Base-by-base conservation (phyloP, 2,888 invertebrate species). In the Tupiocoris notatus region DNA sequence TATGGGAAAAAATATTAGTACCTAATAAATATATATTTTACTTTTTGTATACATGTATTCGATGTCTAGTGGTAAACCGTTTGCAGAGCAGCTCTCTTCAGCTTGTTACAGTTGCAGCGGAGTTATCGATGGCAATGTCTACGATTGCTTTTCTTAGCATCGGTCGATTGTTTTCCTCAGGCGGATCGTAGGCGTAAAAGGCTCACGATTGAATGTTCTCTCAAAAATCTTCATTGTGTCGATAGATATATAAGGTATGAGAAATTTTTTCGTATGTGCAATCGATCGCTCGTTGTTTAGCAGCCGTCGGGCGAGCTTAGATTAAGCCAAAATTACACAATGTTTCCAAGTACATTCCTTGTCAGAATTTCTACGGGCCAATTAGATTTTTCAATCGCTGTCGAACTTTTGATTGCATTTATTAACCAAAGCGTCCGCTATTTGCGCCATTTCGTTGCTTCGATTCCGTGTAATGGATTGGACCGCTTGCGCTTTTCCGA, bases 11-110 rank as follows among this genome's bases (percentile, higher is more conserved):
- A 59, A 59, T 59, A 70, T 59, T 70, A 58, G 59, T 70, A 67
- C 16, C 22, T 17, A 63, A 22, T 18, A 65, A 39, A 70, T 22
- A 57, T 67, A 57, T 59, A 70, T 59, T 70, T 59, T 70, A 70
- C 22, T 70, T 59, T 70, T 70, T 70, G 70, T 70, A 70, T 59
- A 20, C 70, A 59, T 73, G 62, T 62, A 73, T 18, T 73, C 54
- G 24, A 63, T 73, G 73, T 73, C 56, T 73, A 73, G 63, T 21
- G 39, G 23, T 20, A 73, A 59, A 16, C n/a, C 16, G 61, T 57
- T 23, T 23, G 56, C 54, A 21, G 16, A 17, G 12, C 24, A 65
- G 20, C 39, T 25, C 18, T 65, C 24, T 65, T 21, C 12, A 39
- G 39, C 39, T 39, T 12, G 39, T 39, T 7, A 39, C 39, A 39